A percentile compares a stretch with the other conserved stretches of the same genome.
Evolutionary conservation across 2,113 vertebrate species (phyloP).

Genomic region (Nesogale talazaci): DNA sequence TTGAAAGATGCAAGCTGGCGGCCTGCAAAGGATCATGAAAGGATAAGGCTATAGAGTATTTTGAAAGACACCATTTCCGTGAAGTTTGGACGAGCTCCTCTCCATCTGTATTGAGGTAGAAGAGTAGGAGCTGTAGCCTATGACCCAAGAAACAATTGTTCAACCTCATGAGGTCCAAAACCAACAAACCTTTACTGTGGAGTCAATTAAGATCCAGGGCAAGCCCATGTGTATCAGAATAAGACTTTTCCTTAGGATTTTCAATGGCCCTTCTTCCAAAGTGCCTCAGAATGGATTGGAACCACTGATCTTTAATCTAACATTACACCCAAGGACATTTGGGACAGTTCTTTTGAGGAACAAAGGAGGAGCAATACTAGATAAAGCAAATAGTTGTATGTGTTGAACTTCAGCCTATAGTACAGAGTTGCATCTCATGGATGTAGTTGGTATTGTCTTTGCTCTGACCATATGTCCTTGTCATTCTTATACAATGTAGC

Average conservation of each 20-base stretch:
- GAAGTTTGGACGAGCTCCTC: too few species aligned
- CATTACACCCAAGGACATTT: background rate
- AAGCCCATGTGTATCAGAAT: background rate
- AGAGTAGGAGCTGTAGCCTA: background rate
- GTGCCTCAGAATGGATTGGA: background rate
- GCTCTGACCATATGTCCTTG: background rate
- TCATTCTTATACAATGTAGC: background rate
- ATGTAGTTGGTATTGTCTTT: background rate
- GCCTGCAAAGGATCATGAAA: background rate
- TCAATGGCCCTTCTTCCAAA: background rate
- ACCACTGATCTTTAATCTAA: background rate
- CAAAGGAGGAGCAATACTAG: background rate
- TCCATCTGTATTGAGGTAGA: too few species aligned
- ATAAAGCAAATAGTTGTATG: background rate
- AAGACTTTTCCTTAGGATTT: background rate
- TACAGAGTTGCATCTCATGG: background rate
- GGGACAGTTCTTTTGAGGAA: background rate
- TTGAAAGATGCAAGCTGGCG: background rate
- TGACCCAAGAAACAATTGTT: background rate
- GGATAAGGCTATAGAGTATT: background rate
- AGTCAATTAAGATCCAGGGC: background rate
- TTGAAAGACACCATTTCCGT: too few species aligned
- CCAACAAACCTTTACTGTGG: background rate
- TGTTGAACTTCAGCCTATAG: background rate
- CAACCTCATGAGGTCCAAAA: background rate